A percentile compares a stretch with the other conserved stretches of the same genome.
Evolutionary conservation across 2,797 vertebrate species (phyloP).

Genomic region (Microchirus variegatus): DNA sequence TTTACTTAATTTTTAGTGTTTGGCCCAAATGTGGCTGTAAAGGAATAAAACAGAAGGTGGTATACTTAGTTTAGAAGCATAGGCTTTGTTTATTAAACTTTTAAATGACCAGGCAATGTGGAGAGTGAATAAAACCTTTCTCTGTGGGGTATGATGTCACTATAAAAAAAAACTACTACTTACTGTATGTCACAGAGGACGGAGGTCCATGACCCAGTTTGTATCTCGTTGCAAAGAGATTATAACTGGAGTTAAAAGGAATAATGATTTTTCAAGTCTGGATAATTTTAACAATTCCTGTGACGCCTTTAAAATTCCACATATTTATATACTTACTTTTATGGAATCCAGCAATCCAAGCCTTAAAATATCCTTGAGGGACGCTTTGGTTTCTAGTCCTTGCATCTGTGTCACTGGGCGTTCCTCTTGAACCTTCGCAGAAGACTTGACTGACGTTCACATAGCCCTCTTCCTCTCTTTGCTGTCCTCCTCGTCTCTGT

Average conservation of each 20-base stretch:
- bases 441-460: slow-evolving; percentile 44
- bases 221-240: slow-evolving; percentile 12
- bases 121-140: slow-evolving; percentile 12
- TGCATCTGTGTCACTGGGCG: slow-evolving; percentile 47
- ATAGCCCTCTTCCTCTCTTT: background rate
- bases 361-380: background rate
- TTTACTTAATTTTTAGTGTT: slow-evolving; percentile 14
- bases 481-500: slow-evolving; percentile 7
- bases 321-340: no score
- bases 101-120: slow-evolving; percentile 15
- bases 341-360: no score
- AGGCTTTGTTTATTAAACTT: slow-evolving; percentile 23
- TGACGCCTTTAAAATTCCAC: no score
- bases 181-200: slow-evolving; percentile 18
- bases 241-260: background rate
- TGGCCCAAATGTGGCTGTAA: slow-evolving; percentile 2
- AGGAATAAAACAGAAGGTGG: slow-evolving; percentile 14
- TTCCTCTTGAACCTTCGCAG: slow-evolving; percentile 47
- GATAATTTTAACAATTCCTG: background rate
- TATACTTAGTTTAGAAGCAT: slow-evolving; percentile 1
- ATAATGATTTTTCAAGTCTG: background rate
- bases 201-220: slow-evolving; percentile 33
- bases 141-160: slow-evolving; percentile 8
- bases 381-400: background rate
- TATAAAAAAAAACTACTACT: slow-evolving; percentile 21